Conservation (phyloP, 2,888 invertebrate genomes). For the Dromius quadrimaculatus region DNA sequence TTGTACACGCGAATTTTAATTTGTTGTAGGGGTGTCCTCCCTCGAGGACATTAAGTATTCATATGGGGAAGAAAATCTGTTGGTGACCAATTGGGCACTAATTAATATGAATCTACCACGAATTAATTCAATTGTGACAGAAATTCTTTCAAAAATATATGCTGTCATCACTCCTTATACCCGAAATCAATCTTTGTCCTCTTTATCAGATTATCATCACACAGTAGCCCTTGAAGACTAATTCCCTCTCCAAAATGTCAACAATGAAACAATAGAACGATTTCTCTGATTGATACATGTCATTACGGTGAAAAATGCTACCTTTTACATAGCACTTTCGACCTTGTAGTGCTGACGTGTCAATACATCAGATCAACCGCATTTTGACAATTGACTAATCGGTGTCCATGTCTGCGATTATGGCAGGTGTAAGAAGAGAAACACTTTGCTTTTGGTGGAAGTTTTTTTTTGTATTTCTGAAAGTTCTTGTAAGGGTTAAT, state of each 20-base stretch:
- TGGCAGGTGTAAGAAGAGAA: conserved; percentile 14
- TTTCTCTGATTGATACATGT: conserved; percentile 58
- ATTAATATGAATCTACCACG: conserved; percentile 5
- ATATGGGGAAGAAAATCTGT: conserved; percentile 2
- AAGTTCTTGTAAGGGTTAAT: not conserved
- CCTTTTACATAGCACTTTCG: conserved; percentile 57
- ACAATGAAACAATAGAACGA: conserved; percentile 56
- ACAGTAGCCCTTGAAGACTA: conserved; percentile 59
- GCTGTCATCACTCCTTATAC: not conserved
- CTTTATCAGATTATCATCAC: conserved; percentile 59
- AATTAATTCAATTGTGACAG: no score
- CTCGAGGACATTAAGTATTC: conserved; percentile 16
- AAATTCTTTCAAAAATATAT: not conserved
- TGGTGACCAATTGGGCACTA: conserved; percentile 2
- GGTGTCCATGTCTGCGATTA: conserved; percentile 13
- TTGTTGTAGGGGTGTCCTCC: conserved; percentile 21
- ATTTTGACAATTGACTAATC: conserved; percentile 56
- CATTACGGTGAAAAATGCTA: conserved; percentile 62
- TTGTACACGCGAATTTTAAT: conserved; percentile 33
- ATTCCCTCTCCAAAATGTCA: conserved; percentile 59
- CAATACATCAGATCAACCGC: conserved; percentile 57
- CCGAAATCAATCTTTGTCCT: conserved; percentile 51
- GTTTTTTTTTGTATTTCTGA: not conserved
- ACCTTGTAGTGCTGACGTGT: conserved; percentile 59
- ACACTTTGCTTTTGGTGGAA: not conserved